A percentile compares a stretch with the other conserved stretches of the same genome.
phyloP scores from a whole-genome alignment of 2,888 invertebrate species.

The Oscheius myriophilus region DNA sequence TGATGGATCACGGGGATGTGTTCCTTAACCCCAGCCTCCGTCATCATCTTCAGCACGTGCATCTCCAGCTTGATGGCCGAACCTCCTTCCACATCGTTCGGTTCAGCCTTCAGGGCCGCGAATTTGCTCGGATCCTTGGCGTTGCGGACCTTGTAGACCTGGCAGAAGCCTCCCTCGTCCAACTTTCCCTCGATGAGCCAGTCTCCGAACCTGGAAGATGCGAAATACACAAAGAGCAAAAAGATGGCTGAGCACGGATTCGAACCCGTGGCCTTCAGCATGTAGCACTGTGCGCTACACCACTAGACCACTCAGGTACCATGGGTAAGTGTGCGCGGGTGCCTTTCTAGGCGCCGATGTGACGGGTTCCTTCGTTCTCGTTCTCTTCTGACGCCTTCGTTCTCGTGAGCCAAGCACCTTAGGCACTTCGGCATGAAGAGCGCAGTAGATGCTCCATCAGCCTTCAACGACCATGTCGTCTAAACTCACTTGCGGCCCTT shows the following conservation, averaged over 20 bases:
- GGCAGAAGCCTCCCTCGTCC: constrained; percentile 66
- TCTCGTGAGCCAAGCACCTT: no score
- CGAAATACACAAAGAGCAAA: neutral
- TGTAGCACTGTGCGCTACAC: neutral
- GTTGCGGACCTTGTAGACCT: constrained; percentile 42
- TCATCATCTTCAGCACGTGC: constrained; percentile 12
- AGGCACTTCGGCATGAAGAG: no score
- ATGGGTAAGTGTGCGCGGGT: no score
- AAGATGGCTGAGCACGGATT: neutral
- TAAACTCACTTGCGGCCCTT: neutral
- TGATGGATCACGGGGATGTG: constrained; percentile 56
- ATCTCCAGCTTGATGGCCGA: constrained; percentile 63
- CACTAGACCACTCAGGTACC: no score
- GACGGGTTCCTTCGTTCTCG: no score
- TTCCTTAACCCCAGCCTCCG: constrained; percentile 17
- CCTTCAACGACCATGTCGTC: no score
- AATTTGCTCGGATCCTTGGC: constrained; percentile 27
- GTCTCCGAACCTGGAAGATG: constrained; percentile 43
- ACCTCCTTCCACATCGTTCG: constrained; percentile 63
- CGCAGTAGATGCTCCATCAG: no score
- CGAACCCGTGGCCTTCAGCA: neutral
- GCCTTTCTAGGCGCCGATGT: no score
- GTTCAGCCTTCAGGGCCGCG: constrained; percentile 64
- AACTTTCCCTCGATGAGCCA: constrained; percentile 50
- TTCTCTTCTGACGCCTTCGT: no score